These are phyloP conservation scores for Sitophilus oryzae DNA, from an alignment of 1,140 invertebrate genomes.

Conservation along the genomic window DNA sequence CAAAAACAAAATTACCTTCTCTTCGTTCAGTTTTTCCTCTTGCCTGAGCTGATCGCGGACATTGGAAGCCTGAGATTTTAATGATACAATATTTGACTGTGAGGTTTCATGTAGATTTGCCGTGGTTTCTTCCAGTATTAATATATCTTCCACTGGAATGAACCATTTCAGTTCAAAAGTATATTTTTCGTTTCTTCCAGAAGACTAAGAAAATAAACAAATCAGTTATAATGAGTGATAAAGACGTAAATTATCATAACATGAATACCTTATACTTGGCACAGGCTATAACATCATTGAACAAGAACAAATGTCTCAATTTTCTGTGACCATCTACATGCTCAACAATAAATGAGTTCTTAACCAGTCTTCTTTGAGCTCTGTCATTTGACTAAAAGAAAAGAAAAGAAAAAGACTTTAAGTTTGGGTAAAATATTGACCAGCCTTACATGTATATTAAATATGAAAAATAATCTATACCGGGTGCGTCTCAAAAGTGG, in stretches of 20 bases:
- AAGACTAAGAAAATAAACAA: constrained; percentile 49
- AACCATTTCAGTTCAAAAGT: constrained; percentile 92
- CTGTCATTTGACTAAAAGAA: constrained; percentile 65
- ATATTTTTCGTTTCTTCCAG: constrained; percentile 73
- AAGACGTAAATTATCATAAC: too few relatives aligned
- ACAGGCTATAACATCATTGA: constrained; percentile 92
- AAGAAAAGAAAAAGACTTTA: constrained; percentile 18
- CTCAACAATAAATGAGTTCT: constrained; percentile 93
- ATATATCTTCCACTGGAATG: constrained; percentile 72
- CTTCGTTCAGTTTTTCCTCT: constrained; percentile 61
- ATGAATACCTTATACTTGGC: constrained; percentile 79
- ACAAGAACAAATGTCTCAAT: constrained; percentile 86
- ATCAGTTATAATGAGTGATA: too few relatives aligned
- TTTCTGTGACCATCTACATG: constrained; percentile 81
- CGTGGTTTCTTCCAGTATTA: constrained; percentile 62
- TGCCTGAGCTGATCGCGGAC: constrained; percentile 76
- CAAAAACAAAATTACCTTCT: constrained; percentile 44
- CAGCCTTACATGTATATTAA: too few relatives aligned
- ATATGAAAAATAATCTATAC: too few relatives aligned
- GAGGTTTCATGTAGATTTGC: constrained; percentile 64
- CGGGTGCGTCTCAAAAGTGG: too few relatives aligned
- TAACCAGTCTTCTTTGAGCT: constrained; percentile 79
- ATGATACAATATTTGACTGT: constrained; percentile 74
- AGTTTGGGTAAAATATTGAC: too few relatives aligned
- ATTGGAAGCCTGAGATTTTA: constrained; percentile 80